phyloP scores from a whole-genome alignment of 2,888 invertebrate genomes.

The Macrophya alboannulata region DNA sequence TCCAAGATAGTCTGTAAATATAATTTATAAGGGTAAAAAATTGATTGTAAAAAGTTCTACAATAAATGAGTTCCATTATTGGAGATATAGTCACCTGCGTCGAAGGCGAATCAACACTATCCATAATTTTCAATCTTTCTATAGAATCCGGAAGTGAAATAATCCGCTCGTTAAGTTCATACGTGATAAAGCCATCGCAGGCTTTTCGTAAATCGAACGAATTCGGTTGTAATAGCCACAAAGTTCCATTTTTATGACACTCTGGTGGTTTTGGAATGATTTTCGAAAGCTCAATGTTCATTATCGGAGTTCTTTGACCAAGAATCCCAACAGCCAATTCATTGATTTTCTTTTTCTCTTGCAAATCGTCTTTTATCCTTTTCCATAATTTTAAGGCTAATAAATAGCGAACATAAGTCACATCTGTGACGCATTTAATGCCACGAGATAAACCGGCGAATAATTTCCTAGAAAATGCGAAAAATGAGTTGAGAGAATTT shows the following conservation, averaged over 20 bases:
- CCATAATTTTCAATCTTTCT: slow-evolving; percentile 31
- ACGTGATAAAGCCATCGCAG: slow-evolving; percentile 66
- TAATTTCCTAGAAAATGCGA: slow-evolving; percentile 67
- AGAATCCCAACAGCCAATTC: slow-evolving; percentile 69
- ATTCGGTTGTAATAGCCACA: slow-evolving; percentile 71
- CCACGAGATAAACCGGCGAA: slow-evolving; percentile 65
- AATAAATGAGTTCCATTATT: no score
- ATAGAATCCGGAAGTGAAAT: slow-evolving; percentile 30
- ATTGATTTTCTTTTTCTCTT: slow-evolving; percentile 69
- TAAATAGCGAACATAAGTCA: slow-evolving; percentile 73
- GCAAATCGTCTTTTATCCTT: slow-evolving; percentile 66
- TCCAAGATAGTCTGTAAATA: slow-evolving; percentile 32
- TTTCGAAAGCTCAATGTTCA: slow-evolving; percentile 65
- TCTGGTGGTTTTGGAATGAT: slow-evolving; percentile 68
- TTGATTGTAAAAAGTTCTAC: not conserved
- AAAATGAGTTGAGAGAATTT: not conserved
- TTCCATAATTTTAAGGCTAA: slow-evolving; percentile 75
- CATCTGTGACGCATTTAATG: slow-evolving; percentile 63
- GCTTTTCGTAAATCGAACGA: slow-evolving; percentile 69
- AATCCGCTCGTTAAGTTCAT: slow-evolving; percentile 14
- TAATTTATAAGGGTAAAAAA: not conserved
- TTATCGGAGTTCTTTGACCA: slow-evolving; percentile 68
- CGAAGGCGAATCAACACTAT: not conserved
- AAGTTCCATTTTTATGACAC: slow-evolving; percentile 66
- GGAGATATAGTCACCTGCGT: slow-evolving; percentile 18